Base-by-base conservation (phyloP, 2,113 vertebrate species). In the Rhinopomastus cyanomelas region DNA sequence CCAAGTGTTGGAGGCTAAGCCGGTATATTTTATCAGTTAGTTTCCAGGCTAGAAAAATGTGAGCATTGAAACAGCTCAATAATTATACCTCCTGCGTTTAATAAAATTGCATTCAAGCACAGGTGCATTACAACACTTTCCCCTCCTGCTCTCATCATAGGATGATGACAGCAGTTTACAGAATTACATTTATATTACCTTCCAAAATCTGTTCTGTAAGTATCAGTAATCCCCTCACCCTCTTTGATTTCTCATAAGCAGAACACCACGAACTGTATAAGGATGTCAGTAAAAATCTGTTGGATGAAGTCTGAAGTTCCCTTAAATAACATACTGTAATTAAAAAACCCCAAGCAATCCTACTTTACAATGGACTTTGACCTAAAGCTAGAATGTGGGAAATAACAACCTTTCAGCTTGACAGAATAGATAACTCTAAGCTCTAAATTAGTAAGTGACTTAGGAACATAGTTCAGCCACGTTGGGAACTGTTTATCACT, bases 21-120 rank as follows among this genome's bases (percentile, higher is more conserved):
- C 37, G 64, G 21, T 42, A 18, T 48, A 48, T 29, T 1, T 0
- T 53, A 76, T 14, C 56, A 72, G 57, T 88, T 42, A 11, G 15
- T 15, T 92, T 94, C 30, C 88, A 94, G 51, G 61, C 76, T 80
- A 86, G 74, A 95, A 96, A 89, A 95, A 90, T 16, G 7, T 13
- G 36, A 57, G 25, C 71, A 91, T 96, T 96, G 85, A 83, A 91
- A 92, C 62, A 95, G 87, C 88, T 95, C 39, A 77, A 27, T 91
- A 87, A 81, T 53, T 65, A 12, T 68, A 87, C 14, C 21, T 69
- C 62, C 62, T 59, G 14, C 62, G 20, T 71, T 27, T 34, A 76
- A 82, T 7, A 68, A 42, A 88, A 75, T 1, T 81, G 36, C 55
- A 76, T 65, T 46, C 59, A 87, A 73, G 27, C 62, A 69, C n/a